phyloP scores from a whole-genome alignment of 2,113 vertebrate genomes.

The Neogobius melanostomus region DNA sequence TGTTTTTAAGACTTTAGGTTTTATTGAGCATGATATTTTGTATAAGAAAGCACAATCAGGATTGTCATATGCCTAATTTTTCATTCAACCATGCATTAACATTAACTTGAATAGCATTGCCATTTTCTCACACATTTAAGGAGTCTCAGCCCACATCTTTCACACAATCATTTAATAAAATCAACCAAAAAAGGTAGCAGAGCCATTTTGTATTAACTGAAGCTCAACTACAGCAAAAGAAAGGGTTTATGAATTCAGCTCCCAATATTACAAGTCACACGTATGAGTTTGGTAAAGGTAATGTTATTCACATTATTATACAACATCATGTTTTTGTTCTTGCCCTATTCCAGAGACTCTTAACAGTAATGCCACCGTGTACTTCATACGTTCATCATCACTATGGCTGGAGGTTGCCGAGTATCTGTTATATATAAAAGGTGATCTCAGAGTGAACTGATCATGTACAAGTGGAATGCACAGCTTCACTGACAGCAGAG shows the following conservation, averaged over 20 bases:
- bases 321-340: slow-evolving; percentile 20
- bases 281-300: slow-evolving; percentile 16
- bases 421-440: slow-evolving; percentile 19
- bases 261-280: slow-evolving; percentile 52
- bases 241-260: slow-evolving; percentile 46
- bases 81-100: too few species aligned
- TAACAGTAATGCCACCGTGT: slow-evolving; percentile 15
- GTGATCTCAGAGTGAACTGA: slow-evolving; percentile 17
- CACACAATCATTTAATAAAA: slow-evolving; percentile 73
- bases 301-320: slow-evolving; percentile 29
- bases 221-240: slow-evolving; percentile 48
- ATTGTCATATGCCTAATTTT: too few species aligned
- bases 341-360: slow-evolving; percentile 34
- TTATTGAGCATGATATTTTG: too few species aligned
- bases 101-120: neutral
- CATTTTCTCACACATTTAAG: neutral
- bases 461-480: slow-evolving; percentile 30
- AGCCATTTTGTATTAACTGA: slow-evolving; percentile 56
- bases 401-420: slow-evolving; percentile 6
- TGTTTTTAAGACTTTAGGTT: too few species aligned
- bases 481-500: slow-evolving; percentile 12
- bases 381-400: slow-evolving; percentile 10
- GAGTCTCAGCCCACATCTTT: slow-evolving; percentile 40
- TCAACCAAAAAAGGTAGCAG: slow-evolving; percentile 62
- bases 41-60: too few species aligned